Evolutionary conservation across 2,888 invertebrate species (phyloP), one percentile per base, ranked within the genome.

Genomic region (Apamea monoglypha): DNA sequence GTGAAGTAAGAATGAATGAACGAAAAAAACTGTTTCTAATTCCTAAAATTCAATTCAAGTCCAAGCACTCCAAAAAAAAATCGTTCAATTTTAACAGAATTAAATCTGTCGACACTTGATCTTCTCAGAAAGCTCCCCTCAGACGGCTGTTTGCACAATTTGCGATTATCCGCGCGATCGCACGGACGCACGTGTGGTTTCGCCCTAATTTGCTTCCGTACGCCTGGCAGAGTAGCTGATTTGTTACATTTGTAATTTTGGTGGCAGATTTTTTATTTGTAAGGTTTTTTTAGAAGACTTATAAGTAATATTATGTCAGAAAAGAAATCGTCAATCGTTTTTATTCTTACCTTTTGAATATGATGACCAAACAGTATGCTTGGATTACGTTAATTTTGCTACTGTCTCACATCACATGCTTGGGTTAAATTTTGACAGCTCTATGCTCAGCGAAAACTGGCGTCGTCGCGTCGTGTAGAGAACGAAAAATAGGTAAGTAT

Each of bases 131-230:
- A 68, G 74, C 40, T 82, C 87, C 85, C 83, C 67, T 53, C 75
- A 73, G 63, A 82, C 66, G 81, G 90, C 82, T 88, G 90, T 90
- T 88, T 90, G 90, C 90, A 90, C 90, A 90, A 90, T 90, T 90
- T 89, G 85, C 89, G 90, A 90, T 90, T 90, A 88, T 82, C 67
- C 89, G 90, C 89, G 64, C 78, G 83, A 81, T 82, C 84, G 83
- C 82, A 85, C 85, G 40, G 64, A 66, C 89, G 87, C 88, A 86
- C 88, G 90, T 89, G 89, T 88, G 90, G 83, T 83, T 85, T 85
- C 88, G 78, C 82, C 76, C 82, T 90, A 90, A 90, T 86, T 87
- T 80, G 81, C 76, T 81, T 70, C 67, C 66, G 40, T 82, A 86
- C 69, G 85, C 82, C 64, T 25, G 59, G 70, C 44, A 71, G 78